A percentile compares a stretch with the other conserved stretches of the same genome.
These are phyloP conservation scores for Brotula barbata DNA, from an alignment of 2,797 vertebrate species.

Conservation along the genomic window DNA sequence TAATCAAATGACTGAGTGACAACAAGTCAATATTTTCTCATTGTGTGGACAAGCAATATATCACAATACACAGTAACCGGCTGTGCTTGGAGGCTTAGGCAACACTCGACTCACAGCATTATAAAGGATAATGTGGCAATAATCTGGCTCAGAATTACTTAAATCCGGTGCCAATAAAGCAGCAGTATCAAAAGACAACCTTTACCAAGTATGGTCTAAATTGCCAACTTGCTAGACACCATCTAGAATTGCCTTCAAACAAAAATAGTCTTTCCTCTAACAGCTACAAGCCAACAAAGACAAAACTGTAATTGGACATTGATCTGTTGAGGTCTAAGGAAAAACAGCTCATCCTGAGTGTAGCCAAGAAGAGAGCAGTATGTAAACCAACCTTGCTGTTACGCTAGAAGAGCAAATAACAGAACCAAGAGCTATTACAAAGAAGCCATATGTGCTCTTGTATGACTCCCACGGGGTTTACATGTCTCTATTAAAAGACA, in stretches of 20 bases:
- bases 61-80: constrained; percentile 58
- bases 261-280: constrained; percentile 26
- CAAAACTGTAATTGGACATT: constrained; percentile 66
- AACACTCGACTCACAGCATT: constrained; percentile 39
- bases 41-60: constrained; percentile 72
- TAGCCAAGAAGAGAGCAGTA: constrained; percentile 25
- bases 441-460: neutral
- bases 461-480: constrained; percentile 26
- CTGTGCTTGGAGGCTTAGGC: constrained; percentile 49
- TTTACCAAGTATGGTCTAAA: constrained; percentile 44
- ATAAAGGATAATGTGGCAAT: constrained; percentile 64
- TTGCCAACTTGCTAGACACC: constrained; percentile 34
- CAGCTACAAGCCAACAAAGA: constrained; percentile 45
- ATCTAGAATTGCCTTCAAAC: constrained; percentile 53
- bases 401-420: constrained; percentile 23
- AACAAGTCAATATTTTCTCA: constrained; percentile 78
- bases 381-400: constrained; percentile 17
- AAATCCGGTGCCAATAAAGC: constrained; percentile 53
- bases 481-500: constrained; percentile 47
- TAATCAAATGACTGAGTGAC: constrained; percentile 77
- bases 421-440: constrained; percentile 1
- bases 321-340: constrained; percentile 59
- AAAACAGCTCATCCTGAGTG: constrained; percentile 52
- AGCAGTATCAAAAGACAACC: constrained; percentile 41
- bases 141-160: constrained; percentile 56